phyloP scores from a whole-genome alignment of 2,113 vertebrate species.

The Urocynchramus pylzowi region DNA sequence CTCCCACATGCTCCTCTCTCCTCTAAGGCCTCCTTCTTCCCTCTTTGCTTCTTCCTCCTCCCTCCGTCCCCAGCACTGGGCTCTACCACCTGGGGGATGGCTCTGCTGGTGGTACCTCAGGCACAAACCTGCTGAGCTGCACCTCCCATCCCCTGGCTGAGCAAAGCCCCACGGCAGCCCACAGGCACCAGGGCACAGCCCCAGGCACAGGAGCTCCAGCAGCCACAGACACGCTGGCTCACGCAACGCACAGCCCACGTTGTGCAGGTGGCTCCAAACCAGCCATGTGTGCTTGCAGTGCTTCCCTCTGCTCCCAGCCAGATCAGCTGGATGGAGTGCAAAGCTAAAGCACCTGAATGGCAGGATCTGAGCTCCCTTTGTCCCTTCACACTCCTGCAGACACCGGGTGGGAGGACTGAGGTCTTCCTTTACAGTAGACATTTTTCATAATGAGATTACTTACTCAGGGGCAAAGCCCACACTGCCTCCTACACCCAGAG shows the following conservation, averaged over 20 bases:
- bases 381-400: not conserved
- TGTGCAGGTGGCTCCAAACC: not conserved
- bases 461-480: not conserved
- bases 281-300: not conserved
- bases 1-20: not conserved
- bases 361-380: not conserved
- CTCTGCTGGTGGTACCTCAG: not conserved
- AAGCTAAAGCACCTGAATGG: not conserved
- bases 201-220: not conserved
- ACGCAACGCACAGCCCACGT: fast-evolving
- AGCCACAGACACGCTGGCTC: not conserved
- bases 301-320: not conserved
- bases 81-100: fast-evolving
- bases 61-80: not conserved
- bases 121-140: not conserved
- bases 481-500: not conserved
- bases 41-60: not conserved
- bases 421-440: not conserved
- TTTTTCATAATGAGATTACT: not conserved
- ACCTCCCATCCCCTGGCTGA: not conserved
- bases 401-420: not conserved
- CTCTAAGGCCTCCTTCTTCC: not conserved
- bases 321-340: not conserved
- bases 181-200: not conserved
- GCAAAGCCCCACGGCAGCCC: not conserved